phyloP scores from a whole-genome alignment of 2,797 vertebrate species.

The Brotula barbata region DNA sequence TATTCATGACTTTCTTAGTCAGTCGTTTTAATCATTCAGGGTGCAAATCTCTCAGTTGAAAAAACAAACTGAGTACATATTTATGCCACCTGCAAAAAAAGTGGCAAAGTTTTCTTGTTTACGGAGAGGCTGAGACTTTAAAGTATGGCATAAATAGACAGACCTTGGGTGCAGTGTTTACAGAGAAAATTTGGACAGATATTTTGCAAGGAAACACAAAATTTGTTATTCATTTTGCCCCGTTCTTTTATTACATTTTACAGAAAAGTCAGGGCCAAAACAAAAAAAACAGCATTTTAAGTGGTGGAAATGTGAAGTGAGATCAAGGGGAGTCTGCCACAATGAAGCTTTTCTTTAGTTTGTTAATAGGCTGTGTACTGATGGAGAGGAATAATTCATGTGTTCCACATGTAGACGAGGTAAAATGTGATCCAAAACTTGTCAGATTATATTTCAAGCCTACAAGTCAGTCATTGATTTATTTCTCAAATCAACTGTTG shows the following conservation, averaged over 20 bases:
- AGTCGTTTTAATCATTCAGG: slow-evolving; percentile 1
- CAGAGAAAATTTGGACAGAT: slow-evolving; percentile 23
- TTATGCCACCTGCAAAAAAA: too few relatives aligned
- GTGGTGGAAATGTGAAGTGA: too few relatives aligned
- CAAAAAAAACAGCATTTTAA: slow-evolving; percentile 1
- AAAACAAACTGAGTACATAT: not conserved
- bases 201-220: slow-evolving; percentile 28
- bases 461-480: slow-evolving; percentile 22
- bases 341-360: too few relatives aligned
- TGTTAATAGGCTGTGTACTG: too few relatives aligned
- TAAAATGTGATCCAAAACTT: slow-evolving; percentile 23
- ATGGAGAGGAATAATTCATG: slow-evolving; percentile 24
- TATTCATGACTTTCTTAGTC: not conserved
- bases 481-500: slow-evolving; percentile 13
- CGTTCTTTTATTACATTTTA: too few relatives aligned
- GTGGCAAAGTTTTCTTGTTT: slow-evolving; percentile 13
- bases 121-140: slow-evolving; percentile 8
- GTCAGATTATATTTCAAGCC: not conserved
- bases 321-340: too few relatives aligned
- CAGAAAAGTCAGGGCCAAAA: slow-evolving; percentile 14
- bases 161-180: slow-evolving; percentile 22
- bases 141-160: slow-evolving; percentile 24
- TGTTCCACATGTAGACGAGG: slow-evolving; percentile 1
- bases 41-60: not conserved
- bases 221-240: too few relatives aligned